Evolutionary conservation across 1,140 invertebrate species (phyloP), one percentile per base, ranked within the genome.

Genomic region (Cotesia chilonis): DNA sequence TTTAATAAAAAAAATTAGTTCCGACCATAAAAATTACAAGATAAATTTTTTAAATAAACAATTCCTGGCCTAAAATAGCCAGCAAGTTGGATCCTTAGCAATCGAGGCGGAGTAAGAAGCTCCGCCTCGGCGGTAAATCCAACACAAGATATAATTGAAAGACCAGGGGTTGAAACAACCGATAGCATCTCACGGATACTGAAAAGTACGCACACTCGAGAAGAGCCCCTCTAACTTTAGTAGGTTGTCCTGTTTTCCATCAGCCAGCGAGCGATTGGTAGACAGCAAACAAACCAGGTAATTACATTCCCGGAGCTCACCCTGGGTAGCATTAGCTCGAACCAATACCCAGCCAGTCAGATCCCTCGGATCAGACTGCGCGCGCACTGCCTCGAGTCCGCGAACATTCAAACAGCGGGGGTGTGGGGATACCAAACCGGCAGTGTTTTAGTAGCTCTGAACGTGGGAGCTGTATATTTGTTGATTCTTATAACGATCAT

Each of bases 361-460:
- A 47, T 47, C 41, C n/a, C 37, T 41, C 7, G 5, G 1, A 28
- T 47, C 64, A 4, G 3, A 60, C 10, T 6, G 28, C 36, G 9
- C 47, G 9, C 38, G n/a, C 12, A 6, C 9, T n/a, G 9, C 0
- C 41, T 12, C 61, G n/a, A 17, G 37, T 55, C 38, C 55, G n/a
- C 54, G 65, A 55, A 54, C 12, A 55, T 51, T 38, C 35, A 17
- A 12, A 7, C 55, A 35, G 71, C 71, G 71, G 71, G 71, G 71
- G 71, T 72, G 71, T 72, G 71, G 71, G 71, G 71, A 72, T 72
- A 60, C 55, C 38, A 51, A 54, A 66, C n/a, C 59, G 65, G 54
- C 71, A 72, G 71, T 72, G 71, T 41, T 66, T 66, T 37, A 68
- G 65, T 68, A 72, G 41, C 70, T 36, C 70, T 57, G 65, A 72